These are phyloP conservation scores for Zhuqinia jingwanae DNA, from an alignment of 2,888 invertebrate genomes.

Conservation along the genomic window DNA sequence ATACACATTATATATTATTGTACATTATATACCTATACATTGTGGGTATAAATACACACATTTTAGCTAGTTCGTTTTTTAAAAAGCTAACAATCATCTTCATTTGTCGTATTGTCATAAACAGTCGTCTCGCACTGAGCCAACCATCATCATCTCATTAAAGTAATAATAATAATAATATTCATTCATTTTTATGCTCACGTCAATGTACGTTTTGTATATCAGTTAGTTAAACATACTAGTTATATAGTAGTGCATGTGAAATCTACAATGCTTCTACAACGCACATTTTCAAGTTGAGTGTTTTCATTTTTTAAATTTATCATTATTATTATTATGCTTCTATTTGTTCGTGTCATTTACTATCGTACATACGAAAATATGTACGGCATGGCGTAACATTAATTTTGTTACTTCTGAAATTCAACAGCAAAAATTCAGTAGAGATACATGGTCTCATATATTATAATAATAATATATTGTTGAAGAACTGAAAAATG, in stretches of 20 bases:
- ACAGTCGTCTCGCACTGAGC: not conserved
- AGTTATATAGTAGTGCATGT: constrained; percentile 31
- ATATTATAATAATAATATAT: too few species aligned
- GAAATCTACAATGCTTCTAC: not conserved
- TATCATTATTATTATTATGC: not conserved
- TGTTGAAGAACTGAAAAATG: too few species aligned
- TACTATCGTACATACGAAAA: too few species aligned
- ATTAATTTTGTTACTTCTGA: too few species aligned
- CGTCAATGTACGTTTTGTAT: not conserved
- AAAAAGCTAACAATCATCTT: not conserved
- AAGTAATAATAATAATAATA: constrained; percentile 25
- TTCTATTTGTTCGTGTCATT: not conserved
- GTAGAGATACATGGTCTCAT: too few species aligned
- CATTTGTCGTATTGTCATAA: constrained; percentile 11
- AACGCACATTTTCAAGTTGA: not conserved
- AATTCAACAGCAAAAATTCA: not conserved
- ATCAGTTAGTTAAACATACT: constrained; percentile 16
- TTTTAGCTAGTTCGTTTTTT: too few species aligned
- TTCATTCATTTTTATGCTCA: constrained; percentile 9
- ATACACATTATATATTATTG: too few species aligned
- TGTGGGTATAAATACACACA: too few species aligned
- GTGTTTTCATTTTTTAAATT: not conserved
- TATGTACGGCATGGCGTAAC: too few species aligned
- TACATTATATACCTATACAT: too few species aligned
- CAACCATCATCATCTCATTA: constrained; percentile 25